Conservation (phyloP, 2,113 vertebrate species). For the Solea senegalensis region DNA sequence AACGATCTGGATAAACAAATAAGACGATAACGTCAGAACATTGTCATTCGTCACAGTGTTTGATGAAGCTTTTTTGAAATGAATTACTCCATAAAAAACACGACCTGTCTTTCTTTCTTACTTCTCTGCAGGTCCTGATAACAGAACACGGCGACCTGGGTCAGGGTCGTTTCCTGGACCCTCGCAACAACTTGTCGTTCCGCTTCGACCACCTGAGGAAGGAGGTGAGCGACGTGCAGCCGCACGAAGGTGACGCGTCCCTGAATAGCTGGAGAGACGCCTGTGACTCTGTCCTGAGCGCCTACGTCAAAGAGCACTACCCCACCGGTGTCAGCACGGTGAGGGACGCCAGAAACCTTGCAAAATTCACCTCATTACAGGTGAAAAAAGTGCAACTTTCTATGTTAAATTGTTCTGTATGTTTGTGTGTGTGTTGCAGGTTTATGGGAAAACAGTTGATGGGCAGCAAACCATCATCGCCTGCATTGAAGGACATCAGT, state of each 20-base stretch:
- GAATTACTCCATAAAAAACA: too few species aligned
- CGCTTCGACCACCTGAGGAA: constrained; percentile 97
- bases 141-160: constrained; percentile 97
- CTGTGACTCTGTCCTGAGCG: constrained; percentile 89
- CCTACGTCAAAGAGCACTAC: constrained; percentile 97
- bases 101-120: background rate
- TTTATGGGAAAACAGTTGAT: constrained; percentile 97
- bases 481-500: constrained; percentile 98
- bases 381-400: background rate
- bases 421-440: constrained; percentile 78
- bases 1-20: too few species aligned
- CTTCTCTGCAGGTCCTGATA: constrained; percentile 88
- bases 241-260: constrained; percentile 88
- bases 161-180: constrained; percentile 95
- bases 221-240: constrained; percentile 92
- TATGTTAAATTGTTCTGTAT: background rate
- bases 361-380: background rate
- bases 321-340: constrained; percentile 95
- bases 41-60: too few species aligned
- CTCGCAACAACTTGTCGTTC: constrained; percentile 92
- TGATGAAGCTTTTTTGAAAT: too few species aligned
- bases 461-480: constrained; percentile 97
- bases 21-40: too few species aligned
- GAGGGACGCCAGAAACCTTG: constrained; percentile 43
- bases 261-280: constrained; percentile 93